Conservation (phyloP, 1,140 invertebrate genomes). For the Drosophila erecta region DNA sequence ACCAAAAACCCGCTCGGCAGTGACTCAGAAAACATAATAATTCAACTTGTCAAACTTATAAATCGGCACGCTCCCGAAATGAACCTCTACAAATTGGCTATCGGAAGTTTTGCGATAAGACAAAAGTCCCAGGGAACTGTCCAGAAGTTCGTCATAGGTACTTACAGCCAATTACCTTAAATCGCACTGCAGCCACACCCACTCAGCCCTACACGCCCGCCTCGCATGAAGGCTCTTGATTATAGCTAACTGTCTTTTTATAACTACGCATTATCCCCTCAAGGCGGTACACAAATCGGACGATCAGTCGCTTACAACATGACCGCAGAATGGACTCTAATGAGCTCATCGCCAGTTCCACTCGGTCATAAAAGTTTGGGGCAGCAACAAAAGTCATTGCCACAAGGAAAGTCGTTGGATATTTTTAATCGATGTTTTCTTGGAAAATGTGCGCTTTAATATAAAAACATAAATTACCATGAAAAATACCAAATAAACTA, state of each 20-base stretch:
- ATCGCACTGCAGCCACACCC: background rate
- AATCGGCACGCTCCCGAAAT: constrained; percentile 41
- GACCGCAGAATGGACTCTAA: constrained; percentile 29
- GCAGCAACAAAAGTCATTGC: constrained; percentile 24
- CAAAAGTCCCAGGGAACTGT: constrained; percentile 14
- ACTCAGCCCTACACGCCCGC: constrained; percentile 34
- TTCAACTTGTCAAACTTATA: constrained; percentile 9
- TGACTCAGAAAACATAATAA: constrained; percentile 33
- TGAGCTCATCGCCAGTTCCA: constrained; percentile 64
- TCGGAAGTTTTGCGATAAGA: constrained; percentile 30
- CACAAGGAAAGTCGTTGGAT: constrained; percentile 1
- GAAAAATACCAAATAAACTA: too few species aligned
- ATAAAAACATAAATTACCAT: too few species aligned
- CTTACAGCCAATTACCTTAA: constrained; percentile 4
- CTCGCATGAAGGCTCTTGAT: constrained; percentile 38
- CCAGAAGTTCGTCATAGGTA: constrained; percentile 16
- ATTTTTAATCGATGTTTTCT: background rate
- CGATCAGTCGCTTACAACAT: constrained; percentile 68
- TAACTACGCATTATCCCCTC: constrained; percentile 50
- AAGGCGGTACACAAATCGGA: constrained; percentile 20
- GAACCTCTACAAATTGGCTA: constrained; percentile 15
- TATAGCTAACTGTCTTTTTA: constrained; percentile 29
- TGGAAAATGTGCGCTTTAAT: background rate
- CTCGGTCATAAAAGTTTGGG: constrained; percentile 13
- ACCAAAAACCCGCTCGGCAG: constrained; percentile 15